Evolutionary conservation across 2,888 invertebrate species (phyloP).

Genomic region (Horisme vitalbata): DNA sequence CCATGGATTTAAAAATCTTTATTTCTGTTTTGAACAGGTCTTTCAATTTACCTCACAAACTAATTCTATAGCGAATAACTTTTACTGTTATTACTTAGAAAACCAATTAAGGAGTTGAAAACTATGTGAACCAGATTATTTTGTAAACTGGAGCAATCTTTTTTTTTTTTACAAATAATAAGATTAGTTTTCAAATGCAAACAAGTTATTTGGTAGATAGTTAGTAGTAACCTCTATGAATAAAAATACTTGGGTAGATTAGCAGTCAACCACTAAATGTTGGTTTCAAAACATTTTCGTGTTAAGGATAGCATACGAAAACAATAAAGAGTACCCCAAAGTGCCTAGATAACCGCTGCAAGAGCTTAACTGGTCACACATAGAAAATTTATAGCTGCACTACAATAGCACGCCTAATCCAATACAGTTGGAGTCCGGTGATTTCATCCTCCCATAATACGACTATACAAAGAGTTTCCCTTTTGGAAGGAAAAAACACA

Average conservation of each 20-base stretch:
- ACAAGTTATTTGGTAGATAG: no score
- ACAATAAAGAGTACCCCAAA: neutral
- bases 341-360: conserved; percentile 35
- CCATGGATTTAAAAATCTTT: no score
- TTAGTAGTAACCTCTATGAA: neutral
- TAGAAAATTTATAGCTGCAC: conserved; percentile 69
- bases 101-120: no score
- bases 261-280: neutral
- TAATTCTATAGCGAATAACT: no score
- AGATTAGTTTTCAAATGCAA: no score
- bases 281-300: neutral
- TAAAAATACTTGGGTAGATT: neutral
- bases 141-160: no score
- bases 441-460: conserved; percentile 52
- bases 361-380: conserved; percentile 56
- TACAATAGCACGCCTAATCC: conserved; percentile 69
- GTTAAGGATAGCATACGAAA: conserved; percentile 1
- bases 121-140: no score
- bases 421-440: conserved; percentile 53
- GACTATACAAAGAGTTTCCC: neutral
- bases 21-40: no score
- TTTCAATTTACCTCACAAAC: no score
- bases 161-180: no score
- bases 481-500: conserved; percentile 4
- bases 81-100: no score